phyloP scores from a whole-genome alignment of 2,888 invertebrate genomes.

The Epinotia brunnichana region DNA sequence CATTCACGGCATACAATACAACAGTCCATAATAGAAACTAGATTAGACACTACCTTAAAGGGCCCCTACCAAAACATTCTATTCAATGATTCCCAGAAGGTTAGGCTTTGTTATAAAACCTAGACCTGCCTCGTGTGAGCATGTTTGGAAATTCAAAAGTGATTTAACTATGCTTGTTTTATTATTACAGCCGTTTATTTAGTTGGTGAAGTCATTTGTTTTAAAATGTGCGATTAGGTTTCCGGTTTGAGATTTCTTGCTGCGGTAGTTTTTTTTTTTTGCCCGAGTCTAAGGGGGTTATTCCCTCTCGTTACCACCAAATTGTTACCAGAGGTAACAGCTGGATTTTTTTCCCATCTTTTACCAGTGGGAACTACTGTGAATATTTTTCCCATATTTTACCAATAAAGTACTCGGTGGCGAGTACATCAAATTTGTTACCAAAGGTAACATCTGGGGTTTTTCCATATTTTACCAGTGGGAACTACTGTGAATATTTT shows the following conservation, averaged over 20 bases:
- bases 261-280: background rate
- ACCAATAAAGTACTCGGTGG: too few relatives aligned
- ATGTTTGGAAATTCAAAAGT: constrained; percentile 51
- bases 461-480: too few relatives aligned
- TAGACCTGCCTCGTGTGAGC: constrained; percentile 46
- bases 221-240: constrained; percentile 28
- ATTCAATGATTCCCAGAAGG: constrained; percentile 52
- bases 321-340: too few relatives aligned
- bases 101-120: constrained; percentile 55
- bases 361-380: too few relatives aligned
- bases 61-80: constrained; percentile 47
- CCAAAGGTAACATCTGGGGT: too few relatives aligned
- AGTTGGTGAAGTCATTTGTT: constrained; percentile 44
- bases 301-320: too few relatives aligned
- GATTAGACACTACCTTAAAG: constrained; percentile 32
- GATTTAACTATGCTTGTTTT: constrained; percentile 50
- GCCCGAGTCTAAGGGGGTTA: too few relatives aligned
- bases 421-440: too few relatives aligned
- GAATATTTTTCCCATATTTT: too few relatives aligned
- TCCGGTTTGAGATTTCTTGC: constrained; percentile 11
- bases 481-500: too few relatives aligned
- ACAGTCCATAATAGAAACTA: constrained; percentile 12
- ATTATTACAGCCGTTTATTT: constrained; percentile 49
- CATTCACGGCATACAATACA: background rate
- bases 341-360: too few relatives aligned